Base-by-base conservation (phyloP, 35 echinoderm and acorn worm genomes). In the Ophioderma brevispina region DNA sequence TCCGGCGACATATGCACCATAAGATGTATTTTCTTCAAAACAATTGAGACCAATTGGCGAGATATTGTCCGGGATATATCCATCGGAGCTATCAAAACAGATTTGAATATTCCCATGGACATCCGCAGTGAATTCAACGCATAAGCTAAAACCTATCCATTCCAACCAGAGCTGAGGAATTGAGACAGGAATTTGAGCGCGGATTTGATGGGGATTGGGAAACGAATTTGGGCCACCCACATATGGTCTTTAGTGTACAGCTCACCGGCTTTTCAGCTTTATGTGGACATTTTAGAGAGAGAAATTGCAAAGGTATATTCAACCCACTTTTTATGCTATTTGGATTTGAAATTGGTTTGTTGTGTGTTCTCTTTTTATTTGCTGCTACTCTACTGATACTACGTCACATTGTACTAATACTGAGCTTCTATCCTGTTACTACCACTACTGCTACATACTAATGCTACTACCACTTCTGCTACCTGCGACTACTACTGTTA, bases 151-250 rank as follows among this genome's bases (percentile, higher is more conserved):
- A 8, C 83, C 18, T 77, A 87, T 79, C n/a, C n/a, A n/a, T n/a
- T n/a, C 82, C 76, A 39, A 75, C 64, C 2, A 91, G 90, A 59
- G 92, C 89, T 1, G 40, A 90, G 32, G 80, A 94, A 75, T 79
- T 98, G 17, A 38, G 81, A 49, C 40, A 40, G 32, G 96, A 94
- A 80, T 98, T 94, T 76, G 64, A 80, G 76, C 88, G 75, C 76
- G 96, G 96, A 4, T 94, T 94, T 36, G 79, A 79, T 1, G 89
- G 92, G n/a, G 0, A 98, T 98, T 40, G 85, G 75, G 31, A 82
- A 28, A 59, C 38, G 96, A 28, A 41, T 94, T 14, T 98, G n/a
- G 92, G 96, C 89, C 96, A 19, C 77, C 77, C 28, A 25, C n/a
- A 25, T 18, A 6, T 70, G 10, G 15, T 25, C 28, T 70, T 8